Base-by-base conservation (phyloP, 2,888 invertebrate species). In the Suillia variegata region DNA sequence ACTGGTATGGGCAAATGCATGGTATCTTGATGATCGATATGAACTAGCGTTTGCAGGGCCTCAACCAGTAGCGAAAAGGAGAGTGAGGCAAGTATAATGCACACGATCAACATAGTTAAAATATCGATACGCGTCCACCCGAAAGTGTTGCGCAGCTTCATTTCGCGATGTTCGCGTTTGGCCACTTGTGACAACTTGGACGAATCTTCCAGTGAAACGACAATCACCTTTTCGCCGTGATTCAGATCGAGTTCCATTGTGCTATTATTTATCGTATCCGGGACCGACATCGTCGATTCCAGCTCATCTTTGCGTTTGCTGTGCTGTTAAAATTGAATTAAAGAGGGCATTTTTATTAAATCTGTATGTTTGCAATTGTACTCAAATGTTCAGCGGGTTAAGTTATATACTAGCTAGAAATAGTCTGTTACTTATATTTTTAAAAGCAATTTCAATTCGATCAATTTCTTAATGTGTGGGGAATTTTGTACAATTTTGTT, bases 91-190 rank as follows among this genome's bases (percentile, higher is more conserved):
- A 94, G 85, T 67, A 94, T 90, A 42, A 93, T 90, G 79, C 91
- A 91, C 54, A 92, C 91, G 2, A 91, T 88, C 47, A 94, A 82
- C 84, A 92, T 89, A 45, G 91, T 90, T 6, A 94, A 85, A n/a
- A 95, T 90, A 73, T 95, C 94, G 54, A 94, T 91, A 64, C 95
- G 87, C 2, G 94, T 92, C 95, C 95, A 95, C 8, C 95, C 95
- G 73, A 96, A 96, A 0, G 95, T 96, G 79, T 94, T 95, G 62
- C 90, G 89, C 59, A 94, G 84, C 64, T 85, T 85, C 34, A 84
- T 83, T 67, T 90, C 91, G 3, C 80, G 87, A 69, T 76, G 85
- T 73, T 77, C 67, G 0, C 70, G 67, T 33, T 70, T 75, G 4
- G 68, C 67, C 53, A 66, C 38, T n/a, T n/a, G n/a, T n/a, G n/a